These are phyloP conservation scores for Netelia virgata DNA, from an alignment of 2,888 invertebrate genomes.

Conservation along the genomic window DNA sequence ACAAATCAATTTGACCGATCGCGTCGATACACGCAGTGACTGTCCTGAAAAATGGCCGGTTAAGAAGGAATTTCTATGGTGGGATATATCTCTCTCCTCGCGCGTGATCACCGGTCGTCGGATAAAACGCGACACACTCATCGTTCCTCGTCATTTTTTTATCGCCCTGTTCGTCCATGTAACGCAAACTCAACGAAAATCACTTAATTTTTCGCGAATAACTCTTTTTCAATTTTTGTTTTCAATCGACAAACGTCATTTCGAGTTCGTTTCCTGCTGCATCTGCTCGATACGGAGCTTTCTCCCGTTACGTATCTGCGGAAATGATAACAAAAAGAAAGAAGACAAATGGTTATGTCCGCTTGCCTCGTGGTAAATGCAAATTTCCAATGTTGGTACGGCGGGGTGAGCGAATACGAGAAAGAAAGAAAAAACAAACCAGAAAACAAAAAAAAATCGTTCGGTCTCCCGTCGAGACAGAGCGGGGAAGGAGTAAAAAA, in stretches of 20 bases:
- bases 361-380: constrained; percentile 2
- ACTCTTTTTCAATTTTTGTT: too few relatives aligned
- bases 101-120: constrained; percentile 11
- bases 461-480: constrained; percentile 43
- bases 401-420: not conserved
- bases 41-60: constrained; percentile 37
- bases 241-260: too few relatives aligned
- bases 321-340: not conserved
- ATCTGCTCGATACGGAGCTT: too few relatives aligned
- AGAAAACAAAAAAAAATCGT: constrained; percentile 36
- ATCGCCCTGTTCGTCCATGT: too few relatives aligned
- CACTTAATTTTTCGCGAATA: too few relatives aligned
- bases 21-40: constrained; percentile 16
- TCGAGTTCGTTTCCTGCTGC: too few relatives aligned
- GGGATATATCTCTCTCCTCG: constrained; percentile 13
- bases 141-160: not conserved
- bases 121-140: constrained; percentile 16
- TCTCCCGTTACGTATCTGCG: not conserved
- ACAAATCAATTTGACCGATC: constrained; percentile 51
- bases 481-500: constrained; percentile 41
- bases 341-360: not conserved
- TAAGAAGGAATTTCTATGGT: constrained; percentile 24
- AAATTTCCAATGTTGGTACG: constrained; percentile 4
- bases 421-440: constrained; percentile 7
- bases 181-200: too few relatives aligned